Conservation (phyloP, 64 coral and sea anemone species). For the Hydrozoanthus tunicans region DNA sequence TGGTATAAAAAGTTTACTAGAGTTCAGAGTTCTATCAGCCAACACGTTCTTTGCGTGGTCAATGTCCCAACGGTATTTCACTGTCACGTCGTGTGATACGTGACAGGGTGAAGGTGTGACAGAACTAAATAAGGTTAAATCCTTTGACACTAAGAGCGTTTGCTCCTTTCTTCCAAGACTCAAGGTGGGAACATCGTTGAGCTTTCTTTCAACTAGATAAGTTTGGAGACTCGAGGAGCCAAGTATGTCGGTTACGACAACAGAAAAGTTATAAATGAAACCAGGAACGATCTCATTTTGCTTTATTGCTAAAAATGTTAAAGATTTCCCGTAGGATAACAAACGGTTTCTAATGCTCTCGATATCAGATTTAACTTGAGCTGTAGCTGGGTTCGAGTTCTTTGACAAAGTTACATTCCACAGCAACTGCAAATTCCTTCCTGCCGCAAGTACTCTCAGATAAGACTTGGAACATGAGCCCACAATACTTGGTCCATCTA, state of each 20-base stretch:
- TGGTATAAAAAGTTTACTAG: constrained; percentile 21
- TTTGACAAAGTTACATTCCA: constrained; percentile 39
- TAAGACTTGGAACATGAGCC: constrained; percentile 26
- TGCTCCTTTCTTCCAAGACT: constrained; percentile 17
- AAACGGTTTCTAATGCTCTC: constrained; percentile 18
- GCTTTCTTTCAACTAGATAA: constrained; percentile 4
- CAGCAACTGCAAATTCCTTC: neutral
- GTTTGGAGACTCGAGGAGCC: neutral
- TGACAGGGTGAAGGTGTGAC: constrained; percentile 28
- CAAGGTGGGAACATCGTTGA: constrained; percentile 1
- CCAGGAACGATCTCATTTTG: constrained; percentile 8
- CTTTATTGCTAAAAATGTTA: neutral
- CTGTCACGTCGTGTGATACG: neutral
- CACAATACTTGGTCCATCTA: constrained; percentile 29
- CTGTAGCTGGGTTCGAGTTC: neutral
- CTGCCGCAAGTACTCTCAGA: neutral
- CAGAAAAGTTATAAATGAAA: constrained; percentile 19
- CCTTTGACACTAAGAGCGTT: constrained; percentile 1
- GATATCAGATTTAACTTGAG: constrained; percentile 26
- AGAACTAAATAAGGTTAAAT: constrained; percentile 10
- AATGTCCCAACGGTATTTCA: constrained; percentile 16
- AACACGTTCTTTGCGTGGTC: neutral
- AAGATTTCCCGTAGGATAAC: neutral
- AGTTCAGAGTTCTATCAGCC: neutral
- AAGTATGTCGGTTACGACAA: constrained; percentile 18